These are phyloP conservation scores for Colletes latitarsis DNA, from an alignment of 1,140 invertebrate species.

Conservation along the genomic window DNA sequence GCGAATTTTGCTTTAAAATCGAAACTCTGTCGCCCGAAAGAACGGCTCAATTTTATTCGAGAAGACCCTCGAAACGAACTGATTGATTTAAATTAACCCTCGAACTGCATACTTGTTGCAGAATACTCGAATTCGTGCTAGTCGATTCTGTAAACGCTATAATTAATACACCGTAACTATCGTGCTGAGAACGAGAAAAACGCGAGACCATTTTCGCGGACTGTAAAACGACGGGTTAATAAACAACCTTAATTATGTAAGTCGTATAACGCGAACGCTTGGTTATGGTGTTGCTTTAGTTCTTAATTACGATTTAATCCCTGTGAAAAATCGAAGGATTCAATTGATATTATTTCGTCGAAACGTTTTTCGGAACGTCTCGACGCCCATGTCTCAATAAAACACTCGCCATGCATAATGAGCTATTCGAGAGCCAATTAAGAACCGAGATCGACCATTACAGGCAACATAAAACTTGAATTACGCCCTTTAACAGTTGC, in stretches of 20 bases:
- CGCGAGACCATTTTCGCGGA: not conserved
- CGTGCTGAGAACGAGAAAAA: not conserved
- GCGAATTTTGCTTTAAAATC: not conserved
- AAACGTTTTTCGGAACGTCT: conserved; percentile 11
- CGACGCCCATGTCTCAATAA: conserved; percentile 15
- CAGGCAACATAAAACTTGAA: conserved; percentile 35
- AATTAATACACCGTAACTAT: not conserved
- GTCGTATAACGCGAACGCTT: not conserved
- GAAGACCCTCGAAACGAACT: no score
- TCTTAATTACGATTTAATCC: conserved; percentile 17
- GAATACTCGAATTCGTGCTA: no score
- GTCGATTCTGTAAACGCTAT: no score
- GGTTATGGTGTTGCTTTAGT: not conserved
- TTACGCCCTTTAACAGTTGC: conserved; percentile 33
- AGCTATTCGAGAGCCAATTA: conserved; percentile 31
- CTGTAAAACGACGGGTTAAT: not conserved
- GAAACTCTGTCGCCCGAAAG: no score
- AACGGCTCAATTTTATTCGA: no score
- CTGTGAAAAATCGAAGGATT: no score
- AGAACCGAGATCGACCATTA: conserved; percentile 17
- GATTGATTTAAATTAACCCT: no score
- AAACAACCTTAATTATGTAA: conserved; percentile 5
- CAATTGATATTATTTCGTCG: not conserved
- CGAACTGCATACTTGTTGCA: no score
- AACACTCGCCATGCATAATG: conserved; percentile 24